Evolutionary conservation across 2,797 vertebrate genomes (phyloP), one percentile per base, ranked within the genome.

Genomic region (Tympanoctomys barrerae): DNA sequence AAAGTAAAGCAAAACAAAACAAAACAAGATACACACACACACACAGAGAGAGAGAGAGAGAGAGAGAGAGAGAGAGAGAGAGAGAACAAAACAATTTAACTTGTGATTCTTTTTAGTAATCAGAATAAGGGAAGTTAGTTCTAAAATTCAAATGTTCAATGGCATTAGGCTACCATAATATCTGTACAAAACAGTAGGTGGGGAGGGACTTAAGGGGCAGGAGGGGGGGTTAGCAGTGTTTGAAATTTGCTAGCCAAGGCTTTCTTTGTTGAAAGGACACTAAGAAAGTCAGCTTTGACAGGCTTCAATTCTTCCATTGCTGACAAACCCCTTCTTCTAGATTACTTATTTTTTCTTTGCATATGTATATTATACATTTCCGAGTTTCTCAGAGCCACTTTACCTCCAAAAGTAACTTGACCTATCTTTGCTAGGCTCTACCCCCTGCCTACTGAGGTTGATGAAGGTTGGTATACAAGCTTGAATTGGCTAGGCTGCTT

Each of bases 331-430:
- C 31, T 68, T 61, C 73, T 75, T 85, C 31, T 49, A 42, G 52
- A 39, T 31, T 54, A 75, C 5, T 89, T 5, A 57, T 42, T 89
- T 66, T 91, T 39, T n/a, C 31, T 91, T 90, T 92, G 36, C n/a
- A 82, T n/a, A 28, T 16, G 10, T n/a, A 70, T 70, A 36, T 70
- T 88, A 54, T 52, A 84, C 21, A 64, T 85, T 16, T 77, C 18
- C 54, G 2, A 79, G 70, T 92, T 92, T 95, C 82, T 93, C 24
- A 82, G 90, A 92, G 46, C 21, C 92, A 89, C 39, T 90, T 46
- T 31, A 68, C 4, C n/a, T 88, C 33, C 52, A 68, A 70, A 84
- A 90, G 59, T 70, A 83, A 57, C 26, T 49, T 92, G 68, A 90
- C 12, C 10, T 66, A 59, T 59, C 42, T 92, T 80, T 79, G 21